Conservation (phyloP, 2,888 invertebrate species). For the Calameuta pallipes region DNA sequence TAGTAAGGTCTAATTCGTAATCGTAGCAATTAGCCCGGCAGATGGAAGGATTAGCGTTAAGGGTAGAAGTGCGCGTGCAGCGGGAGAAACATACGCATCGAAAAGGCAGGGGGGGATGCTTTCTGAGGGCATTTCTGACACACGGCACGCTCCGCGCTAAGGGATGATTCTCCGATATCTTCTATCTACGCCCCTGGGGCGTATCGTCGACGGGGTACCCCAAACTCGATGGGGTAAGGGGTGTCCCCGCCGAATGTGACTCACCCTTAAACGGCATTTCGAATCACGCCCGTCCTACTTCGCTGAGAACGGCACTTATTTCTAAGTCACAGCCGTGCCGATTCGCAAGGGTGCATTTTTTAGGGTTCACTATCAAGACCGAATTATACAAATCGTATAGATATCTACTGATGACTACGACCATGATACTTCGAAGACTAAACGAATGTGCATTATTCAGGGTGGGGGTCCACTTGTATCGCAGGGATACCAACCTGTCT, state of each 20-base stretch:
- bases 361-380: not conserved
- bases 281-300: constrained; percentile 25
- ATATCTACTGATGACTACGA: not conserved
- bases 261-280: constrained; percentile 36
- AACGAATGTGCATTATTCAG: not conserved
- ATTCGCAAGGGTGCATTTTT: constrained; percentile 1
- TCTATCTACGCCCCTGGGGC: not conserved
- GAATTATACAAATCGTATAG: not conserved
- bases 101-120: not conserved
- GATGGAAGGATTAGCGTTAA: constrained; percentile 22
- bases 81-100: not conserved
- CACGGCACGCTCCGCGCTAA: not conserved
- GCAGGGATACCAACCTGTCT: not conserved
- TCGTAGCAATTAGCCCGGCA: constrained; percentile 22
- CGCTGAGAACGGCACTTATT: constrained; percentile 31
- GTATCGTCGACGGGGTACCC: not conserved
- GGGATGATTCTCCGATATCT: not conserved
- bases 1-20: constrained; percentile 7
- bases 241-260: constrained; percentile 26
- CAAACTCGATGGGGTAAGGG: not conserved
- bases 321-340: constrained; percentile 24
- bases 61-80: constrained; percentile 3
- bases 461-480: not conserved
- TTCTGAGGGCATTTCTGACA: not conserved
- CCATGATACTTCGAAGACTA: not conserved